phyloP scores from a whole-genome alignment of 2,888 invertebrate species.

The Dione vanillae region DNA sequence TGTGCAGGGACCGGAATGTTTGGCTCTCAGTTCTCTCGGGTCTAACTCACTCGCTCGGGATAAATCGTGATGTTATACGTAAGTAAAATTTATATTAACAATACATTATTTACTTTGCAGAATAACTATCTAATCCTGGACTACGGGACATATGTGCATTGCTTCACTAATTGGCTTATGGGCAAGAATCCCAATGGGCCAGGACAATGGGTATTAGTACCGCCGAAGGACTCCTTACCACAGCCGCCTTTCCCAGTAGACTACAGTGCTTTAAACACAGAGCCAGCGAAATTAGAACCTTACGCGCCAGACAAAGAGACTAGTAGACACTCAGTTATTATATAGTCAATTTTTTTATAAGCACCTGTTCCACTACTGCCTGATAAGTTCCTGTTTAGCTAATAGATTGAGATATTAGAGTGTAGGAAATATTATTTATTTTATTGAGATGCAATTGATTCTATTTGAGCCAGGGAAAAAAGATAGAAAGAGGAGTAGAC shows the following conservation, averaged over 20 bases:
- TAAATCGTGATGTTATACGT: too few species aligned
- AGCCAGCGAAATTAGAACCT: slow-evolving; percentile 88
- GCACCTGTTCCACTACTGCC: slow-evolving; percentile 10
- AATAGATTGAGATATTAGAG: too few species aligned
- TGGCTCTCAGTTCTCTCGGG: too few species aligned
- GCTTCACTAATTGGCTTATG: slow-evolving; percentile 90
- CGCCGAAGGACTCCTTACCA: slow-evolving; percentile 81
- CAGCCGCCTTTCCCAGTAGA: slow-evolving; percentile 88
- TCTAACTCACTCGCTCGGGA: too few species aligned
- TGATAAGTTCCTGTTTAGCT: background rate
- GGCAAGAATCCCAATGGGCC: slow-evolving; percentile 90
- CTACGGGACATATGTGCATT: slow-evolving; percentile 88
- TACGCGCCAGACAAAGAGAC: slow-evolving; percentile 88
- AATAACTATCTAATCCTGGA: slow-evolving; percentile 87
- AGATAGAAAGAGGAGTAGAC: too few species aligned
- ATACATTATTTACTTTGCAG: slow-evolving; percentile 71
- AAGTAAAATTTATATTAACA: background rate
- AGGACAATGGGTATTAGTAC: slow-evolving; percentile 89
- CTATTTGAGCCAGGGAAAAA: too few species aligned
- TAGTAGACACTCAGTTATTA: slow-evolving; percentile 88
- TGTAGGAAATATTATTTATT: too few species aligned
- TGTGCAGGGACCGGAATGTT: too few species aligned
- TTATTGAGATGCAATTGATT: too few species aligned
- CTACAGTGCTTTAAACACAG: slow-evolving; percentile 89
- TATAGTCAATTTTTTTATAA: slow-evolving; percentile 61